These are phyloP conservation scores for Apostichopus leukothele DNA, from an alignment of 53 echinoderm and acorn worm species.

Conservation along the genomic window DNA sequence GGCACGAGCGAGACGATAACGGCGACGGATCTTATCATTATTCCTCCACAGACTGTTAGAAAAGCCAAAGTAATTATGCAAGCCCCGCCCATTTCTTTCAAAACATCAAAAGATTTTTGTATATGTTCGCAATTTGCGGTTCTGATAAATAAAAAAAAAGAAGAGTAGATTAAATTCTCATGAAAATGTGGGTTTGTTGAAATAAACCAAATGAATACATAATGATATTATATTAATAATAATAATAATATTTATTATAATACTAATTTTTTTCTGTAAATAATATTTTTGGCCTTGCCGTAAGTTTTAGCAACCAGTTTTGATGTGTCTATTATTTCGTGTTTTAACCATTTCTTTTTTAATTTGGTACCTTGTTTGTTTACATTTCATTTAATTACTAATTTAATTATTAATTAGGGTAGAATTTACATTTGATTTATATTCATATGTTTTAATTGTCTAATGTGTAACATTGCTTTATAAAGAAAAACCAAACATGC, in stretches of 20 bases:
- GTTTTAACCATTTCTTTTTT: too few relatives aligned
- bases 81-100: conserved; percentile 51
- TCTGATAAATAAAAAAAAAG: neutral
- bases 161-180: neutral
- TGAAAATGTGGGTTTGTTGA: neutral
- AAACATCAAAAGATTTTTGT: conserved; percentile 8
- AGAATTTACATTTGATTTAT: too few relatives aligned
- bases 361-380: too few relatives aligned
- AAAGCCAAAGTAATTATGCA: conserved; percentile 46
- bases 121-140: conserved; percentile 19
- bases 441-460: too few relatives aligned
- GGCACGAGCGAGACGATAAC: conserved; percentile 16
- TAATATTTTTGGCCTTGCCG: neutral
- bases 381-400: too few relatives aligned
- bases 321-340: too few relatives aligned
- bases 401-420: too few relatives aligned
- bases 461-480: too few relatives aligned
- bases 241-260: neutral
- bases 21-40: neutral
- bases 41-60: conserved; percentile 46
- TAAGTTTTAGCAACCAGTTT: neutral
- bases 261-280: neutral
- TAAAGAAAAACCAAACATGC: too few relatives aligned
- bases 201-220: neutral
- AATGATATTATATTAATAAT: neutral